Evolutionary conservation across 2,113 vertebrate species (phyloP), one percentile per base, ranked within the genome.

Genomic region (Phodopus roborovskii): DNA sequence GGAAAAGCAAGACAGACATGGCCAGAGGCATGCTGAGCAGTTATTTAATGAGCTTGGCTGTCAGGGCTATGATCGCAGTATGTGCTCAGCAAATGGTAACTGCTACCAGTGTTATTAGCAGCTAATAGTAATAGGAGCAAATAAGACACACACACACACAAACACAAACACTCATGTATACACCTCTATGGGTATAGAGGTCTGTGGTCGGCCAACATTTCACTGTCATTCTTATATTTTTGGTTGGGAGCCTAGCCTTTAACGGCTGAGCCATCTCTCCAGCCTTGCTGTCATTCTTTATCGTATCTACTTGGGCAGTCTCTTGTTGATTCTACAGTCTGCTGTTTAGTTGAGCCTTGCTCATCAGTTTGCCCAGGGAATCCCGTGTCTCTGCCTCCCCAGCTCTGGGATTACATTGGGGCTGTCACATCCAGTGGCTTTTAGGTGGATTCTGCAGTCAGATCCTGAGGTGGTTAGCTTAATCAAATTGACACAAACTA

Each of bases 401-500:
- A 15, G 1, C 3, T 3, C 56, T 42, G 56, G 36, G 19, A 42
- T 42, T 39, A 68, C 16, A 1, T 0, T 7, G 5, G 28, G 2
- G 28, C 20, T 5, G 8, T 8, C 16, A 48, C 3, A 48, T 10
- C 28, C 28, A 19, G 33, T 45, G 13, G 62, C 62, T 86, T 45
- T 36, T 36, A 86, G 20, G 30, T 68, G 45, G 39, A 62, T 64
- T 84, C 81, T 82, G 11, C 10, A 26, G 15, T 82, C 20, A 39
- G 78, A 39, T 81, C 20, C 53, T 58, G 53, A 24, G 77, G 48
- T 79, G 50, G 36, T n/a, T n/a, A n/a, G 50, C 24, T 81, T n/a
- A 58, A 53, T n/a, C 33, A 81, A 56, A 56, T 13, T 79, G 77
- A 36, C 33, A 79, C 45, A 30, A 53, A 50, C 15, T 16, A 33